A percentile compares a stretch with the other conserved stretches of the same genome.
Evolutionary conservation across 2,113 vertebrate genomes (phyloP).

Genomic region (Vanacampus margaritifer): DNA sequence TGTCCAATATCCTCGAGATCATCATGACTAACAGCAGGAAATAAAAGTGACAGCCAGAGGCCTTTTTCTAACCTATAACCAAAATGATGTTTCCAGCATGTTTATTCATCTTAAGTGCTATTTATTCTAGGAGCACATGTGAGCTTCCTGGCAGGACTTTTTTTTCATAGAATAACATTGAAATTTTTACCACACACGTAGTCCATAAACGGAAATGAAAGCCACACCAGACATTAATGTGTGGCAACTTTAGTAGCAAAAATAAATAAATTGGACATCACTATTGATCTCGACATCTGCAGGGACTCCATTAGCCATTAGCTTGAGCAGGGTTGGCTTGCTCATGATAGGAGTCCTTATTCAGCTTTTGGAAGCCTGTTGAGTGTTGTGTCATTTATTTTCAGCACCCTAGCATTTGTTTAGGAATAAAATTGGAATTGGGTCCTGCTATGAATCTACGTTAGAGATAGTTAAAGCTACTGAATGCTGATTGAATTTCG

Average conservation of each 20-base stretch:
- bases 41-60: background rate
- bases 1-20: background rate
- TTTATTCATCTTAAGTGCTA: background rate
- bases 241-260: background rate
- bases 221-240: background rate
- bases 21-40: background rate
- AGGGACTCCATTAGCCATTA: constrained; percentile 38
- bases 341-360: background rate
- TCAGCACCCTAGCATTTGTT: background rate
- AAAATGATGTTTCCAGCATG: background rate
- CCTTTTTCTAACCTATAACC: background rate
- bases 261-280: background rate
- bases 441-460: background rate
- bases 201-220: background rate
- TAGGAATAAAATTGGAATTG: too few species aligned
- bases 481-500: too few species aligned
- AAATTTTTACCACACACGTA: background rate
- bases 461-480: too few species aligned
- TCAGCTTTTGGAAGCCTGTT: constrained; percentile 13
- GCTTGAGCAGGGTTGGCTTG: background rate
- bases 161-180: background rate
- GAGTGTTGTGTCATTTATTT: constrained; percentile 9
- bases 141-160: background rate
- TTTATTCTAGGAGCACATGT: background rate
- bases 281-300: constrained; percentile 44